A percentile compares a stretch with the other conserved stretches of the same genome.
Conservation (phyloP, 2,888 invertebrate genomes). For the Cybosia mesomella region DNA sequence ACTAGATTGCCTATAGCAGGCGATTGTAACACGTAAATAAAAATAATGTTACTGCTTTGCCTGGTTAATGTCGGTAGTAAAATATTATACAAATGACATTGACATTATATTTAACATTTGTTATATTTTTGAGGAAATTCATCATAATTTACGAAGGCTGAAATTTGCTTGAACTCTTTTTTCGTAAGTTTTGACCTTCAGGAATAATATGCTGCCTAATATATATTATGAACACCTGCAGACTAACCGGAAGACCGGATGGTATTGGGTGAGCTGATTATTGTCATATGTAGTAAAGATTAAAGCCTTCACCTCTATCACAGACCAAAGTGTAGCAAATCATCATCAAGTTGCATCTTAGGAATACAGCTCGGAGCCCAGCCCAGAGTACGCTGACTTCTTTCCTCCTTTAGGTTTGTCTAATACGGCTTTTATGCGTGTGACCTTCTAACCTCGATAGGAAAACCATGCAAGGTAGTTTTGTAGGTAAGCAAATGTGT, state of each 20-base stretch:
- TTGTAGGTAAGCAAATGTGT: too few relatives aligned
- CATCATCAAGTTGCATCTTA: too few relatives aligned
- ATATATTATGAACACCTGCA: not conserved
- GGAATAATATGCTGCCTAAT: not conserved
- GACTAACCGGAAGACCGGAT: not conserved
- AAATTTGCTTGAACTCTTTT: not conserved
- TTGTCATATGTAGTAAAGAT: too few relatives aligned
- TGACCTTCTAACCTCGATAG: too few relatives aligned
- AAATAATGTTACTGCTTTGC: slow-evolving; percentile 37
- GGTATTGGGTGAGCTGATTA: too few relatives aligned
- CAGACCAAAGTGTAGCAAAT: too few relatives aligned
- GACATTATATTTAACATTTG: not conserved
- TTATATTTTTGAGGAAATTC: slow-evolving; percentile 8
- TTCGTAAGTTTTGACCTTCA: not conserved
- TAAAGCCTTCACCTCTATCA: too few relatives aligned
- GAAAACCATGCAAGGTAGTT: too few relatives aligned
- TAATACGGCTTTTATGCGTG: too few relatives aligned
- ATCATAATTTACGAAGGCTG: not conserved
- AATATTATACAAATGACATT: slow-evolving; percentile 13
- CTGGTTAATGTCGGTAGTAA: slow-evolving; percentile 17
- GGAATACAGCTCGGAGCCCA: too few relatives aligned
- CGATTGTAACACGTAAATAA: slow-evolving; percentile 43
- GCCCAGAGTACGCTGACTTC: too few relatives aligned
- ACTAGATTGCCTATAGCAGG: slow-evolving; percentile 52
- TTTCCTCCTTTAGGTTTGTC: too few relatives aligned